Percentiles rank a stretch among this genome's conserved stretches.
These are phyloP conservation scores for Drosophila maculinotata DNA, from an alignment of 2,888 invertebrate species.

Conservation along the genomic window DNA sequence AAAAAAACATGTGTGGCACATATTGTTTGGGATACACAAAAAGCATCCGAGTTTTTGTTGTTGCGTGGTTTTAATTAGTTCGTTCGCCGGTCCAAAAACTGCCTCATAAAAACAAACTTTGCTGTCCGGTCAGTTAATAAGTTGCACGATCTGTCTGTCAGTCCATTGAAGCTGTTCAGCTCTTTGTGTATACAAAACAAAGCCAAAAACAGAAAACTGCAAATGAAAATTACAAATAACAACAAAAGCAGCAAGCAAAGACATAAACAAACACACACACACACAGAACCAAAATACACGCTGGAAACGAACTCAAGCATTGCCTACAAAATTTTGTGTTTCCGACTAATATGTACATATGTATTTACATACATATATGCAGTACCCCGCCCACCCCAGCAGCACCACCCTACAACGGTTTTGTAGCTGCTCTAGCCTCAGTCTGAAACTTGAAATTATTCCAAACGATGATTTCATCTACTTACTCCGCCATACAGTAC, in stretches of 20 bases:
- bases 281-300: slow-evolving; percentile 14
- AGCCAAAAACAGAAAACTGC: slow-evolving; percentile 54
- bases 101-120: slow-evolving; percentile 68
- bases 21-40: slow-evolving; percentile 50
- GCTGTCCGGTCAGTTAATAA: slow-evolving; percentile 58
- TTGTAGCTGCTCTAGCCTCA: slow-evolving; percentile 25
- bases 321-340: slow-evolving; percentile 46
- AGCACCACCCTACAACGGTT: slow-evolving; percentile 8
- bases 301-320: slow-evolving; percentile 66
- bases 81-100: slow-evolving; percentile 44
- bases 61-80: slow-evolving; percentile 67
- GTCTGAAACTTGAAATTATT: slow-evolving; percentile 72
- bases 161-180: slow-evolving; percentile 35
- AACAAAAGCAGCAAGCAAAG: slow-evolving; percentile 43
- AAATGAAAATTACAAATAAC: slow-evolving; percentile 74
- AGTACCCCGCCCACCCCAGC: slow-evolving; percentile 4
- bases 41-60: slow-evolving; percentile 17
- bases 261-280: slow-evolving; percentile 63
- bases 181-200: slow-evolving; percentile 66
- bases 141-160: slow-evolving; percentile 47
- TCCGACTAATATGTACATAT: slow-evolving; percentile 28
- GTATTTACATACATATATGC: slow-evolving; percentile 7
- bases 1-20: slow-evolving; percentile 66
- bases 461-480: slow-evolving; percentile 76
- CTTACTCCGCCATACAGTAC: slow-evolving; percentile 61